phyloP scores from a whole-genome alignment of 1,140 invertebrate species.

The Drosophila burlai region DNA sequence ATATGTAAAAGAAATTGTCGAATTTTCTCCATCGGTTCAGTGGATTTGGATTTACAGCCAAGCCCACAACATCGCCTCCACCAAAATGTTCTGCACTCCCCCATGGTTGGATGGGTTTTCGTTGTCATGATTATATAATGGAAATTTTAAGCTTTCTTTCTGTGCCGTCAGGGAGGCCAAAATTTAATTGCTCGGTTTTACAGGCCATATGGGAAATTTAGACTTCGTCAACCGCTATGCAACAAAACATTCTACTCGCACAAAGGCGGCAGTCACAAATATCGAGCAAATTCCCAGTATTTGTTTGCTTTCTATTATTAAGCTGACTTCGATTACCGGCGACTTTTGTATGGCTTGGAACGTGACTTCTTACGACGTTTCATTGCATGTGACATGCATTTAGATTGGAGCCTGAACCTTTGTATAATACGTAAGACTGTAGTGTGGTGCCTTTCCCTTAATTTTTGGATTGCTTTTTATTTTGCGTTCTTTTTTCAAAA shows the following conservation, averaged over 20 bases:
- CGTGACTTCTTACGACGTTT: constrained; percentile 61
- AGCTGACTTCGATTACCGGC: constrained; percentile 60
- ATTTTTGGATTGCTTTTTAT: constrained; percentile 29
- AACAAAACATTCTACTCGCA: constrained; percentile 39
- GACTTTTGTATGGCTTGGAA: constrained; percentile 61
- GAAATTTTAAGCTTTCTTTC: constrained; percentile 47
- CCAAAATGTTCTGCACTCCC: constrained; percentile 19
- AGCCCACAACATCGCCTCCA: constrained; percentile 20
- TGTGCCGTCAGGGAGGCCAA: constrained; percentile 10
- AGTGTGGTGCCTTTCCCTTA: constrained; percentile 10
- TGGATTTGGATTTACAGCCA: constrained; percentile 24
- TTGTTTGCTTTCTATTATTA: constrained; percentile 34
- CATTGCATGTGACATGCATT: constrained; percentile 73
- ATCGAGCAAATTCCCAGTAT: constrained; percentile 19
- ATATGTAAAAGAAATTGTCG: not conserved
- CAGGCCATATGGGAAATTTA: constrained; percentile 69
- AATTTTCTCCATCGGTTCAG: constrained; percentile 21
- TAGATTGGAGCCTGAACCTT: constrained; percentile 32
- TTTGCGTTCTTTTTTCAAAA: constrained; percentile 26
- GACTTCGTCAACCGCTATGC: constrained; percentile 13
- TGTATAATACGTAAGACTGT: constrained; percentile 3
- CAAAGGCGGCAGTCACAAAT: constrained; percentile 18
- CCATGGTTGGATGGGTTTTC: constrained; percentile 49
- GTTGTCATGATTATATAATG: constrained; percentile 66
- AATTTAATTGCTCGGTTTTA: constrained; percentile 67